phyloP scores from a whole-genome alignment of 2,797 vertebrate species.

The Chiroxiphia lanceolata region DNA sequence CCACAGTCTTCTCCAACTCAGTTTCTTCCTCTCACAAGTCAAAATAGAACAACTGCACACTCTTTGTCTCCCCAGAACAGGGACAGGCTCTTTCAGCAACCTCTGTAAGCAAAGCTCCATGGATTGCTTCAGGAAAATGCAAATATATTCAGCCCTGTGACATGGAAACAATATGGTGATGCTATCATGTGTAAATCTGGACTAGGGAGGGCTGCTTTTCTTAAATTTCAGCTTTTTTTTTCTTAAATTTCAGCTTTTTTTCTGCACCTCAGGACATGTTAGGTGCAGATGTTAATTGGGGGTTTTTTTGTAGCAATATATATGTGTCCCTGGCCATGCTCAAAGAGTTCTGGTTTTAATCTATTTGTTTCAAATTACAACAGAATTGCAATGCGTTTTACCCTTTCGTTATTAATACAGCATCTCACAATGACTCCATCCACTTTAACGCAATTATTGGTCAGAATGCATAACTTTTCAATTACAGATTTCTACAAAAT shows the following conservation, averaged over 20 bases:
- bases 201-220: background rate
- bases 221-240: background rate
- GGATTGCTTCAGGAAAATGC: background rate
- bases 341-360: background rate
- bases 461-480: background rate
- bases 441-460: background rate
- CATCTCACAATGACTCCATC: background rate
- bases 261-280: background rate
- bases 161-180: background rate
- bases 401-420: background rate
- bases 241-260: background rate
- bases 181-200: background rate
- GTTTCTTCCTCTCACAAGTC: background rate
- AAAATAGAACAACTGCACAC: rapidly evolving
- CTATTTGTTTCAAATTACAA: background rate
- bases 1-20: background rate
- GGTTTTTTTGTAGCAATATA: background rate
- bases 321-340: background rate
- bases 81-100: too few relatives aligned
- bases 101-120: background rate
- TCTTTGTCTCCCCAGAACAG: background rate
- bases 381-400: background rate
- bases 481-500: background rate
- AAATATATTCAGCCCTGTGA: background rate
- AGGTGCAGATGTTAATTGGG: rapidly evolving